Percentiles rank a stretch among this genome's conserved stretches.
phyloP scores from a whole-genome alignment of 1,140 invertebrate genomes.

The Drosophila pseudoobscura region DNA sequence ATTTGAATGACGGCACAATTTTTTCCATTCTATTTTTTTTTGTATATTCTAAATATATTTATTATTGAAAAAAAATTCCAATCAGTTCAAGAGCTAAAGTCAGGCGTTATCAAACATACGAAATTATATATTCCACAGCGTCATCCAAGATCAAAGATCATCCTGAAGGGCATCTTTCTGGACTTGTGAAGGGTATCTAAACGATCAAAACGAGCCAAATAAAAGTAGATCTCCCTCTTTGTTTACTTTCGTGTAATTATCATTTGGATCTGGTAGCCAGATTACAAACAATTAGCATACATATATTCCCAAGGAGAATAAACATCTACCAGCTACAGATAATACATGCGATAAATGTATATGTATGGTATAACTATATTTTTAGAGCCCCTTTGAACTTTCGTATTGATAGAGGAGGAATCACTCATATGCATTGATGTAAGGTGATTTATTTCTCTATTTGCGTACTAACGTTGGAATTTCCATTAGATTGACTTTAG shows the following conservation, averaged over 20 bases:
- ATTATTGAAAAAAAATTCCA: constrained; percentile 6
- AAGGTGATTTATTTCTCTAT: constrained; percentile 17
- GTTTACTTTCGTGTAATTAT: constrained; percentile 34
- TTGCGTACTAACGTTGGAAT: constrained; percentile 23
- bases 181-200: too few species aligned
- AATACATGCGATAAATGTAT: background rate
- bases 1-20: constrained; percentile 11
- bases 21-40: background rate
- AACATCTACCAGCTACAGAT: constrained; percentile 13
- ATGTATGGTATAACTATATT: constrained; percentile 9
- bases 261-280: constrained; percentile 23
- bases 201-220: too few species aligned
- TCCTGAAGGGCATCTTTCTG: constrained; percentile 5
- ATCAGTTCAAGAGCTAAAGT: constrained; percentile 33
- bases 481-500: constrained; percentile 8
- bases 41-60: background rate
- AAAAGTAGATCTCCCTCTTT: constrained; percentile 1
- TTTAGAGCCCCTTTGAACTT: constrained; percentile 22
- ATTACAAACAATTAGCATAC: constrained; percentile 35
- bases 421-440: constrained; percentile 16
- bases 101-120: constrained; percentile 22
- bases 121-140: constrained; percentile 4
- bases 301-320: background rate
- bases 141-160: constrained; percentile 28
- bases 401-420: background rate